Evolutionary conservation across 2,113 vertebrate species (phyloP), one percentile per base, ranked within the genome.

Genomic region (Bothrops jararaca): DNA sequence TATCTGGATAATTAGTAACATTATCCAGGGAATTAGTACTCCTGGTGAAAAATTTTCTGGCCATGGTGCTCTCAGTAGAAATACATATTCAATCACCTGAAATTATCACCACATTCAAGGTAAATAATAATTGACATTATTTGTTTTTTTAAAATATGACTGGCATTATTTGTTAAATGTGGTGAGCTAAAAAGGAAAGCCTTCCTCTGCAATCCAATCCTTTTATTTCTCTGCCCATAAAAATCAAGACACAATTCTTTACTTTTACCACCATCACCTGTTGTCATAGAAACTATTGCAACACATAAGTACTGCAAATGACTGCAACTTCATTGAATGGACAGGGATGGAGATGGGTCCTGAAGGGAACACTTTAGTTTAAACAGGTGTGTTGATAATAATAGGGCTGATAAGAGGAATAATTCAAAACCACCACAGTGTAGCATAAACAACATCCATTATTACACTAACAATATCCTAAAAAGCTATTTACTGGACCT

Each of bases 211-310:
- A 91, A 53, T 93, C 94, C 94, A 39, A 90, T 92, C 93, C 92
- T 95, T 97, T 95, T 95, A 96, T 96, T 95, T 96, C 95, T 91
- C 93, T 96, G 93, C 96, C 96, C 96, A 96, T 90, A 97, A 95
- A 93, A 95, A 95, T 92, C 91, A 96, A 95, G 95, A 96, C 96
- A 94, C 95, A 96, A 96, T 96, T 96, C 96, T 96, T 97, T 96
- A 96, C 96, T 96, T 95, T 97, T 96, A 97, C 95, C 97, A 96
- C 95, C 95, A 95, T 96, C 97, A 97, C 97, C 95, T 97, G 97
- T 97, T 97, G 97, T 97, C 97, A 97, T 97, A 97, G 97, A 96
- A 97, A 97, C 97, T 96, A 95, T 97, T 96, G 95, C 96, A 95
- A 96, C 80, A 96, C 96, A 95, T 93, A 96, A 96, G 96, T 96